Evolutionary conservation across 2,888 invertebrate genomes (phyloP), one percentile per base, ranked within the genome.

Genomic region (Shargacucullia verbasci): DNA sequence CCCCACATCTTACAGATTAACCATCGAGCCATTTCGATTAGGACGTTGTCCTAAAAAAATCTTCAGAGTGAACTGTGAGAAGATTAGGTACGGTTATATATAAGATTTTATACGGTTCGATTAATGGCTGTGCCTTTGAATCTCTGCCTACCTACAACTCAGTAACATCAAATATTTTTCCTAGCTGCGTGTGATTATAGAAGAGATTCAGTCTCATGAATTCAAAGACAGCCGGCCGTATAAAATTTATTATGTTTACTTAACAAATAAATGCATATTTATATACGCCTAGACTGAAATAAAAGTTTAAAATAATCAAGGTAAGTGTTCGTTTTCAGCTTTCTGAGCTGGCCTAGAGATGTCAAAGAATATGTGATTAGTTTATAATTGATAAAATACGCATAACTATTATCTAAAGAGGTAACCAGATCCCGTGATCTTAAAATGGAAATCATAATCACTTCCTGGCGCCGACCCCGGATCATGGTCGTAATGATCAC

Each of bases 331-430:
- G 66, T 53, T 75, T 70, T 69, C 70, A 83, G 80, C 87, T 85
- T 88, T 87, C 84, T 71, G 43, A 49, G 52, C 59, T 79, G 88
- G 76, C 90, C 90, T 90, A 89, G 89, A 91, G 80, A 80, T 80
- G 84, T 87, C 87, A 68, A 76, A 59, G 74, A 74, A 70, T 73
- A 63, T 74, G 59, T 80, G 79, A 87, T 86, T 74, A 62, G 76
- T 78, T 79, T 81, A 76, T 82, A 82, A 82, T 81, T 80, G 81
- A 86, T 82, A 79, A 64, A 54, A 67, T 73, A 73, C 73, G 75
- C 83, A 81, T 77, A 65, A 73, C 73, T 82, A 81, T 77, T 70
- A 80, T 72, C 57, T 63, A 72, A 79, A 70, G 77, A 76, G 80
- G 79, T 77, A 79, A 72, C 65, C 59, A 54, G 74, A 73, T 65